Percentiles rank a stretch among this genome's conserved stretches.
Evolutionary conservation across 2,113 vertebrate species (phyloP).

Genomic region (Egretta garzetta): DNA sequence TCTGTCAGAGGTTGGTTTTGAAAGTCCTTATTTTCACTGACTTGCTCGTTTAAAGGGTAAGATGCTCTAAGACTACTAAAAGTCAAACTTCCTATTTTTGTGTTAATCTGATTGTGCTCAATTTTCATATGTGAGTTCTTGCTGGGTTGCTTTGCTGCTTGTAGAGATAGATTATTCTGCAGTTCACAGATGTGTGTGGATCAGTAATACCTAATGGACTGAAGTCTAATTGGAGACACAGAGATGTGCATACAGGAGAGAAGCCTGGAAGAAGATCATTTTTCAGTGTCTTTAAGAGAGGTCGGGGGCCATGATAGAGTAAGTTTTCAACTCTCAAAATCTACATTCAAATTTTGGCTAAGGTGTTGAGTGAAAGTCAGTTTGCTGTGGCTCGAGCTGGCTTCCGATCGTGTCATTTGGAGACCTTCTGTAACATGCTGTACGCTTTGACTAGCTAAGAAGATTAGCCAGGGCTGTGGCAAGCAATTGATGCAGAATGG

Average conservation of each 20-base stretch:
- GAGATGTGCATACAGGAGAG: neutral
- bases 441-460: neutral
- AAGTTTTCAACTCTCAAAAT: neutral
- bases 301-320: neutral
- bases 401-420: neutral
- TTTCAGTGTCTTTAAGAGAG: neutral
- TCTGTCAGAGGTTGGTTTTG: neutral
- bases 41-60: neutral
- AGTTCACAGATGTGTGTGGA: neutral
- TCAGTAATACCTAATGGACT: neutral
- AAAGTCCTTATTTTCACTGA: constrained; percentile 11
- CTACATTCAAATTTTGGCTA: neutral
- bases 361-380: neutral
- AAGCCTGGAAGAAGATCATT: neutral
- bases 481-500: neutral
- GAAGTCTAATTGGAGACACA: neutral
- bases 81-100: neutral
- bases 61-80: neutral
- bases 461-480: neutral
- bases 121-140: neutral
- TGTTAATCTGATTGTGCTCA: constrained; percentile 14
- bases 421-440: neutral
- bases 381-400: neutral
- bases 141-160: neutral
- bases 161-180: neutral